Base-by-base conservation (phyloP, 2,113 vertebrate genomes). In the Mohoua ochrocephala region DNA sequence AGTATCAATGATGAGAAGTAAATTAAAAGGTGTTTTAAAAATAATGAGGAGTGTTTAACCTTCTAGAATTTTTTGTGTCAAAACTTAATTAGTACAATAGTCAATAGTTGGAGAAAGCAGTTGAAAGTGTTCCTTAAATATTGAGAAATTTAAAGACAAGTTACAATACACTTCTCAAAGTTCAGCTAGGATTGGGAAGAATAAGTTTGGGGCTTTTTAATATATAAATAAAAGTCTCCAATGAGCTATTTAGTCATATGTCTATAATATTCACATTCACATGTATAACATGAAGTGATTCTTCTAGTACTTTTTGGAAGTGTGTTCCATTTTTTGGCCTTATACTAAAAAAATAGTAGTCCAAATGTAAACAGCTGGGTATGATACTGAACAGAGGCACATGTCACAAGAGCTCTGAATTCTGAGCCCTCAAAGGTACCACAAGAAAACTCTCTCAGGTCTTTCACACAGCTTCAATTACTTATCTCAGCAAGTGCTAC, bases 221-320 rank as follows among this genome's bases (percentile, higher is more conserved):
- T 60, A 45, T 5, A 30, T 18, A 35, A 68, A 60, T 21, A 56
- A 81, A 69, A 52, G 8, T 57, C 23, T 59, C 35, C 49, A 68
- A 15, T 47, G 28, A 79, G 6, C 18, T 79, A 45, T 39, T 61
- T 82, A 35, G 1, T 70, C 20, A 7, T 59, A 18, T 24, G 6
- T 39, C 30, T 50, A 7, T 35, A 44, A 24, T 15, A 67, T 33
- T 42, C 41, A 56, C 10, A n/a, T 37, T 80, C 23, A 78, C 20
- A 49, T 0, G 0, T 27, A 49, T 15, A 67, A 49, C 4, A 23
- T 6, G 3, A 86, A 83, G 57, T n/a, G 0, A 53, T 53, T 83
- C 13, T 41, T 76, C 7, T 7, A 35, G 27, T 4, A 24, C 17
- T 45, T 89, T 83, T 44, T 54, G 22, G 26, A 76, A 68, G 6